Base-by-base conservation (phyloP, 2,113 vertebrate species). In the Guaruba guarouba region DNA sequence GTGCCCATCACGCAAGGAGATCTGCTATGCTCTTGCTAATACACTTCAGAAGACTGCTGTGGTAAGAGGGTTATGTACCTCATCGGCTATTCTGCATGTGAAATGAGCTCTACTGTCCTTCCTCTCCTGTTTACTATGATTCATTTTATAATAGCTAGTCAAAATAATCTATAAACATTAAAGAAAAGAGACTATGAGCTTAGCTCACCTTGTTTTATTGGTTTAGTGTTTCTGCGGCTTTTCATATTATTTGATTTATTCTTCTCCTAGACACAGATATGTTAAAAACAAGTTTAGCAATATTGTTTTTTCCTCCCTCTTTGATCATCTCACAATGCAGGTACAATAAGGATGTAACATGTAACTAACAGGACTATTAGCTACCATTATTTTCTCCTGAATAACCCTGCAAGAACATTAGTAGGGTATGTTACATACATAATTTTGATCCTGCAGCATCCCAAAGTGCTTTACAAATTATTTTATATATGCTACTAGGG, bases 241-340 rank as follows among this genome's bases (percentile, higher is more conserved):
- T 98, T 99, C 95, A 97, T 97, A 62, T 95, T 96, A 95, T 98
- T 99, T 86, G 98, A 96, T 96, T 98, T 99, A 97, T 99, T 99
- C 98, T 99, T 97, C 95, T 97, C 97, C 97, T 97, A 97, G 96
- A 96, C 94, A 97, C 92, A 97, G 94, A 97, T 91, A 97, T 0
- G 96, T 97, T 97, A 97, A 95, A 96, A 93, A 90, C 81, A 95
- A 96, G 95, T 95, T 96, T 93, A 96, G 93, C 71, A 83, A 93
- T 54, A 51, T 75, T 85, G 92, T 35, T 97, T 90, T 92, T 90
- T 73, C 76, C 88, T 95, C 94, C 41, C 82, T 97, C 73, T 62
- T 86, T 88, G 80, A 95, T 93, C 90, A 96, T 90, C 85, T 94
- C 90, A 92, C 74, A 93, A 94, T 54, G 90, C 92, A 95, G 90